Conservation (phyloP, 2,888 invertebrate genomes). For the Craniophora ligustri region DNA sequence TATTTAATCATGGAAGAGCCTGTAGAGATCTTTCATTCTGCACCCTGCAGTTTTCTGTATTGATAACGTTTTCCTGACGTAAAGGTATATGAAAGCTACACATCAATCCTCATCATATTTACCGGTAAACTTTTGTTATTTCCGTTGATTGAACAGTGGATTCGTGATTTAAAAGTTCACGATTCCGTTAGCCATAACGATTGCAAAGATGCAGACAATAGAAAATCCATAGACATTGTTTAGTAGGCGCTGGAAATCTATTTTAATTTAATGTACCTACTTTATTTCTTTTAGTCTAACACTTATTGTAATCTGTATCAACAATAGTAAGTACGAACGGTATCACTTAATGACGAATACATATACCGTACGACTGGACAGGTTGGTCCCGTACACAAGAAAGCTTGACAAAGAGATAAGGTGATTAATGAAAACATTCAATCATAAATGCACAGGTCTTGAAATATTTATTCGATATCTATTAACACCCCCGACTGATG, state of each 20-base stretch:
- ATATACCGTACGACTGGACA: constrained; percentile 39
- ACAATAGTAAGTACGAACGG: constrained; percentile 46
- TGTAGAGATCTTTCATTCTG: no score
- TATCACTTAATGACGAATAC: constrained; percentile 42
- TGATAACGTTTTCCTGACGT: no score
- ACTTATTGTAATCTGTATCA: constrained; percentile 35
- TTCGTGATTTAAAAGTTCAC: background rate
- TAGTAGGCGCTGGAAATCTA: background rate
- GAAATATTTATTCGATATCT: constrained; percentile 1
- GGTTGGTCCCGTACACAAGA: constrained; percentile 39
- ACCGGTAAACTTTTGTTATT: background rate
- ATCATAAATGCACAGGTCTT: constrained; percentile 7
- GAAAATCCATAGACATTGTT: constrained; percentile 7
- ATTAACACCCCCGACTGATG: background rate
- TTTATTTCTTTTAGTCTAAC: constrained; percentile 18
- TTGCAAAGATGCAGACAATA: constrained; percentile 1
- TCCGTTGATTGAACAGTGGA: no score
- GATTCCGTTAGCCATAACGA: constrained; percentile 1
- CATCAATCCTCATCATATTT: no score
- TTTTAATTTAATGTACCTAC: constrained; percentile 13
- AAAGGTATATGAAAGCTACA: no score
- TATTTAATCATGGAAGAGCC: no score
- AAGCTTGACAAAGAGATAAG: constrained; percentile 28
- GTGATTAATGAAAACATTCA: constrained; percentile 23
- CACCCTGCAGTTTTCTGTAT: no score